phyloP scores from a whole-genome alignment of 1,140 invertebrate species.

The Druon quercuslanigerum region DNA sequence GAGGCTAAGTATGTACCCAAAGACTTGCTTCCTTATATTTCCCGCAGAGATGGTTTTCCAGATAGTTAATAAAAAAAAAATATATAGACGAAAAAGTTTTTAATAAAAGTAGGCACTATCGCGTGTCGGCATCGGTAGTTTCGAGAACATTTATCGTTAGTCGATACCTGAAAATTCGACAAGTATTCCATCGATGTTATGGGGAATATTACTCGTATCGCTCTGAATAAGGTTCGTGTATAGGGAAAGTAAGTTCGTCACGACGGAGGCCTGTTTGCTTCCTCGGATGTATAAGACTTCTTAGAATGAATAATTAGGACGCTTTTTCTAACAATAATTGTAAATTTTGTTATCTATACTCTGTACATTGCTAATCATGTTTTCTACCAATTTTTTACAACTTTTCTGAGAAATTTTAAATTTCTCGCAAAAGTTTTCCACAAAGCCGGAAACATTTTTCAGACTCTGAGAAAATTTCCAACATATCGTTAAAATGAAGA shows the following conservation, averaged over 20 bases:
- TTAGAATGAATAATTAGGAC: slow-evolving; percentile 55
- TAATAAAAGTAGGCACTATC: too few species aligned
- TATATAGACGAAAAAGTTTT: not conserved
- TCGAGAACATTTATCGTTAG: not conserved
- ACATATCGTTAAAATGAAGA: not conserved
- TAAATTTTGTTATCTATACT: slow-evolving; percentile 61
- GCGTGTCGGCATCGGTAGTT: not conserved
- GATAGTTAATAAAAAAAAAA: slow-evolving; percentile 1
- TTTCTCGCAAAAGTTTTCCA: too few species aligned
- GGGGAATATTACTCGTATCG: slow-evolving; percentile 33
- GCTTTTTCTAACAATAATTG: slow-evolving; percentile 58
- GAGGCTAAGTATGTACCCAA: slow-evolving; percentile 27
- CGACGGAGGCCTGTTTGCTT: slow-evolving; percentile 48
- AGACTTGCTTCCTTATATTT: slow-evolving; percentile 29
- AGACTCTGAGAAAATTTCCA: not conserved
- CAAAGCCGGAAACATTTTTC: not conserved
- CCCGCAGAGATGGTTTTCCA: slow-evolving; percentile 19
- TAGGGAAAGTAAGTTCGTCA: slow-evolving; percentile 48
- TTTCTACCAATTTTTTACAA: not conserved
- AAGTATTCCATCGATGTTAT: slow-evolving; percentile 41
- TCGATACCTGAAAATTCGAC: slow-evolving; percentile 20
- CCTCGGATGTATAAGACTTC: slow-evolving; percentile 53
- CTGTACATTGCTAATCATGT: slow-evolving; percentile 53
- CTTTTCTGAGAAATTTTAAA: too few species aligned
- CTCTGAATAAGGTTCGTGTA: slow-evolving; percentile 58